Percentiles rank a stretch among this genome's conserved stretches.
Conservation (phyloP, 2,113 vertebrate genomes). For the Xerus inauris region DNA sequence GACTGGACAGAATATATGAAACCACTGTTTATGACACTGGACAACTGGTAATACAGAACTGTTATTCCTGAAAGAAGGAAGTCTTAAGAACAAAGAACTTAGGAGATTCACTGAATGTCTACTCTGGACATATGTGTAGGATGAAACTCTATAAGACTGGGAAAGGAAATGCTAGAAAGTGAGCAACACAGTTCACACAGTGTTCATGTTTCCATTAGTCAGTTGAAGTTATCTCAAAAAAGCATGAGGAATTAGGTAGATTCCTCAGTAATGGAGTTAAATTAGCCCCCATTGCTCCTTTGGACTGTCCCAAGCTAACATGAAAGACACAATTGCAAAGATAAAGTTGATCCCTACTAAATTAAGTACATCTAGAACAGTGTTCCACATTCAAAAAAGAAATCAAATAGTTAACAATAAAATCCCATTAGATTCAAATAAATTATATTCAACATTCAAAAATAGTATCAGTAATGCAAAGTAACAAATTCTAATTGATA, state of each 20-base stretch:
- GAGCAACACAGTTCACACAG: not conserved
- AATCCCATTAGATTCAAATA: too few relatives aligned
- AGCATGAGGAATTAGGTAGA: not conserved
- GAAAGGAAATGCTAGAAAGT: not conserved
- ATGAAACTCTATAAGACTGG: not conserved
- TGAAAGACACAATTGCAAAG: not conserved
- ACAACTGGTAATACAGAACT: not conserved
- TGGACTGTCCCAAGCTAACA: not conserved
- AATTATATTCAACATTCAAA: not conserved
- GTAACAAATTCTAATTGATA: not conserved
- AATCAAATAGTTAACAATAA: not conserved
- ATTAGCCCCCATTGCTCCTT: not conserved
- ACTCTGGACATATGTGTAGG: not conserved
- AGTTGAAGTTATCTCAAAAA: not conserved
- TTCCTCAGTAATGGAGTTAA: not conserved
- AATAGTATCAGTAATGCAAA: not conserved
- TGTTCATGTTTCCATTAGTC: not conserved
- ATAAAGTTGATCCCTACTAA: not conserved
- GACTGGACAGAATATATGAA: not conserved
- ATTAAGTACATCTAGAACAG: not conserved
- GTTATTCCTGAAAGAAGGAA: not conserved
- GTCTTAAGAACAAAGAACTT: not conserved
- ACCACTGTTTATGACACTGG: not conserved
- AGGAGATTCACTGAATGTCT: not conserved
- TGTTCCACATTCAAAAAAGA: not conserved